Evolutionary conservation across 92 coral and sea anemone species (phyloP).

Genomic region (Parazoanthus swiftii): DNA sequence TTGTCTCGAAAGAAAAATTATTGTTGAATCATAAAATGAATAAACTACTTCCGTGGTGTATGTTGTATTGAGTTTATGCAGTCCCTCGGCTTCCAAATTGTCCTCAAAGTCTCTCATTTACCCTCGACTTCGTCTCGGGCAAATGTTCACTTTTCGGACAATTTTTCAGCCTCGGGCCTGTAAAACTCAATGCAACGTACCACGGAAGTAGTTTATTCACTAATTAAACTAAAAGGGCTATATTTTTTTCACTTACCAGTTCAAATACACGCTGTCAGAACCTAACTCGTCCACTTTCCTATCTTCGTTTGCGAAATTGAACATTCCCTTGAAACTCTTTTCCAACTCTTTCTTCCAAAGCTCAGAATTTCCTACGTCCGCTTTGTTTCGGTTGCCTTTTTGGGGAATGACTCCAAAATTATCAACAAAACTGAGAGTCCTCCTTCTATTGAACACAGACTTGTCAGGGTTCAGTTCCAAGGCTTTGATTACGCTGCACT

Average conservation of each 20-base stretch:
- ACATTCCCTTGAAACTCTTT: conserved; percentile 66
- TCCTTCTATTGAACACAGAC: conserved; percentile 42
- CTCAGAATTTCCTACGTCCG: conserved; percentile 44
- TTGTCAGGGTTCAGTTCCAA: conserved; percentile 64
- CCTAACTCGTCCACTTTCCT: conserved; percentile 65
- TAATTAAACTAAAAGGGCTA: not conserved
- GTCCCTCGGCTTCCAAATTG: too few species aligned
- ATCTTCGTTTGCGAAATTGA: conserved; percentile 61
- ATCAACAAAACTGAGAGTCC: conserved; percentile 48
- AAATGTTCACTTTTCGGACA: conserved; percentile 15
- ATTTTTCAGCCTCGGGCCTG: too few species aligned
- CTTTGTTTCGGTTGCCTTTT: conserved; percentile 44
- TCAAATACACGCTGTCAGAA: not conserved
- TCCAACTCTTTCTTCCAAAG: conserved; percentile 75
- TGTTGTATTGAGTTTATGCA: too few species aligned
- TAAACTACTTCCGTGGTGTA: too few species aligned
- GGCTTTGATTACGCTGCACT: conserved; percentile 84
- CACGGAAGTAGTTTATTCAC: not conserved
- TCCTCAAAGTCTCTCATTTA: too few species aligned
- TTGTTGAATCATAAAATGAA: too few species aligned
- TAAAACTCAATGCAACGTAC: not conserved
- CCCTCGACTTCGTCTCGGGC: too few species aligned
- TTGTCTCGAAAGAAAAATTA: too few species aligned
- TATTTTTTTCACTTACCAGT: not conserved
- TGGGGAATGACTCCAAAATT: conserved; percentile 51